phyloP scores from a whole-genome alignment of 2,797 vertebrate species.

The Coregonus ussuriensis region DNA sequence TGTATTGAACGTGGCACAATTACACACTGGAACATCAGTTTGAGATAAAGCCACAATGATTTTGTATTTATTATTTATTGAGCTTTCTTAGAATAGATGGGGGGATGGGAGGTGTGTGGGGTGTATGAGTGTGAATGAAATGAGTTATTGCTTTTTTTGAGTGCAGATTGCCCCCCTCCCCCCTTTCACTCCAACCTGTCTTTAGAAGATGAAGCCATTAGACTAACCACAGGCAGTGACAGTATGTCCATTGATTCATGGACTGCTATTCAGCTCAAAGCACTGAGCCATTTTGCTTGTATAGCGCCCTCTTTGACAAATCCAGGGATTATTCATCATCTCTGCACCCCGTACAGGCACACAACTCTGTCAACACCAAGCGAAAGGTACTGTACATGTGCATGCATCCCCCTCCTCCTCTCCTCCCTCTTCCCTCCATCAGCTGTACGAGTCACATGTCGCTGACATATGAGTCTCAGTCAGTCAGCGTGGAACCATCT shows the following conservation, averaged over 20 bases:
- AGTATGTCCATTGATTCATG: constrained; percentile 12
- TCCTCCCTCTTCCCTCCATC: neutral
- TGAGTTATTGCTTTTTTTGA: neutral
- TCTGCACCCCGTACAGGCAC: neutral
- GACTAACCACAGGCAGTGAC: neutral
- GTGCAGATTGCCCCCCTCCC: neutral
- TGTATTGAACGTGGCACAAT: no score
- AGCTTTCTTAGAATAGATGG: no score
- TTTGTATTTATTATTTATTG: no score
- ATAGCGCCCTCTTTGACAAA: constrained; percentile 15
- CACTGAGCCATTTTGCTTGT: neutral
- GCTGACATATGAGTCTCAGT: neutral
- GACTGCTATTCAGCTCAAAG: constrained; percentile 15
- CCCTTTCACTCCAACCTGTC: neutral
- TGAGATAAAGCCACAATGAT: no score
- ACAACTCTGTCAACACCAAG: neutral
- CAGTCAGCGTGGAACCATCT: neutral
- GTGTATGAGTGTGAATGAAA: neutral
- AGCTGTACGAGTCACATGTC: neutral
- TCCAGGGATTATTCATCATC: constrained; percentile 6
- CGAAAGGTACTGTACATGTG: neutral
- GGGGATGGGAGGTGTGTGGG: no score
- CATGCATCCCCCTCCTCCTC: neutral
- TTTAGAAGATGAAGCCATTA: constrained; percentile 18
- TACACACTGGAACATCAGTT: no score